These are phyloP conservation scores for Agriopis leucophaearia DNA, from an alignment of 2,888 invertebrate species.

Conservation along the genomic window DNA sequence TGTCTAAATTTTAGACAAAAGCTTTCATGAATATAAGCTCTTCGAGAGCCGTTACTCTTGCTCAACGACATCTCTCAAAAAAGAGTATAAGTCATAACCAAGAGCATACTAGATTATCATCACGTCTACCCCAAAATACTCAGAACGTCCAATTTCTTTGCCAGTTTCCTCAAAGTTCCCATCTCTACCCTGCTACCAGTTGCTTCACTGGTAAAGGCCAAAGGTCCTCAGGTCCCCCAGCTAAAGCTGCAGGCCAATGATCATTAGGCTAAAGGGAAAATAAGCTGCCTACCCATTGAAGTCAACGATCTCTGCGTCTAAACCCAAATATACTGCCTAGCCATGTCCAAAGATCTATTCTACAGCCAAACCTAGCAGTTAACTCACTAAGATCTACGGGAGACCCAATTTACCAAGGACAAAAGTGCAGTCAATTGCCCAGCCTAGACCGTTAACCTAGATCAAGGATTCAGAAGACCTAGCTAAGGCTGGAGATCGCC, in stretches of 20 bases:
- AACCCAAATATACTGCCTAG: no score
- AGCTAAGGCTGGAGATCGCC: background rate
- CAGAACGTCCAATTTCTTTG: background rate
- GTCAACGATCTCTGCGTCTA: background rate
- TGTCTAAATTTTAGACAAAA: background rate
- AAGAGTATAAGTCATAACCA: background rate
- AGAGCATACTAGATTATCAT: background rate
- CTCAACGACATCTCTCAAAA: background rate
- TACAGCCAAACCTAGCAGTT: no score
- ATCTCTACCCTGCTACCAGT: background rate
- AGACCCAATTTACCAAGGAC: no score
- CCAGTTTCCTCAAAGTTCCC: constrained; percentile 10
- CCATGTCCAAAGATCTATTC: no score
- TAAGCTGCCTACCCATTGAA: background rate
- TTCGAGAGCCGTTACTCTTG: background rate
- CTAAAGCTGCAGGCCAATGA: background rate
- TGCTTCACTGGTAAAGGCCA: constrained; percentile 86
- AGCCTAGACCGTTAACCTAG: background rate
- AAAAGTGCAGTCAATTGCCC: no score
- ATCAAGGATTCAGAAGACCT: background rate
- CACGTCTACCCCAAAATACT: background rate
- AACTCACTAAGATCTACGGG: no score
- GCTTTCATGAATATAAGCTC: background rate
- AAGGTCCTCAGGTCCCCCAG: background rate
- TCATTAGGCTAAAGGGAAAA: background rate